phyloP scores from a whole-genome alignment of 2,888 invertebrate species.

The Ceratothoa steindachneri region DNA sequence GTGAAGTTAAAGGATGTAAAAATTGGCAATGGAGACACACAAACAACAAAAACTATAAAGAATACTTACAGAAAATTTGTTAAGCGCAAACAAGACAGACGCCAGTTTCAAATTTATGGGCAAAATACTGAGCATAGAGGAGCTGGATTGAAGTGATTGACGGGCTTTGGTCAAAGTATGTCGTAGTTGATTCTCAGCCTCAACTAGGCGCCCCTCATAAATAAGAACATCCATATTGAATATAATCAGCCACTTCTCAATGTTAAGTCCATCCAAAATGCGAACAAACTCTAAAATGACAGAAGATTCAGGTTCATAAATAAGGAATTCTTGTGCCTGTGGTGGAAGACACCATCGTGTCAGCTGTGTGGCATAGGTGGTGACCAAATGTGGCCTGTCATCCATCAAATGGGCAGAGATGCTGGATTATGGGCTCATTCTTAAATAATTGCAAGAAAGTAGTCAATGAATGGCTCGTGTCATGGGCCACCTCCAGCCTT shows the following conservation, averaged over 20 bases:
- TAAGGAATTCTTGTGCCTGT: no score
- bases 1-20: no score
- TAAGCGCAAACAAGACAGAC: conserved; percentile 38
- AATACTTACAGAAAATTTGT: conserved; percentile 37
- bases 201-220: conserved; percentile 33
- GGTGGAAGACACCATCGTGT: no score
- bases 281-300: conserved; percentile 31
- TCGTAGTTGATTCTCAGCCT: conserved; percentile 33
- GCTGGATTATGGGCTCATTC: no score
- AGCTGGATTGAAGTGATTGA: neutral
- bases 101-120: conserved; percentile 38
- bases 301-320: neutral
- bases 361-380: no score
- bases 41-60: neutral
- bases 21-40: no score
- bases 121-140: conserved; percentile 27
- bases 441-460: no score
- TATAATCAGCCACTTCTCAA: conserved; percentile 32
- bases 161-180: conserved; percentile 21
- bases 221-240: conserved; percentile 40
- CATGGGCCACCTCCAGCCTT: no score
- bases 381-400: no score
- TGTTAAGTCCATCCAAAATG: conserved; percentile 33
- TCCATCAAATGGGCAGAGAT: no score
- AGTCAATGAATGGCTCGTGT: no score